Evolutionary conservation across 2,113 vertebrate genomes (phyloP), one percentile per base, ranked within the genome.

Genomic region (Corvus moneduloides): DNA sequence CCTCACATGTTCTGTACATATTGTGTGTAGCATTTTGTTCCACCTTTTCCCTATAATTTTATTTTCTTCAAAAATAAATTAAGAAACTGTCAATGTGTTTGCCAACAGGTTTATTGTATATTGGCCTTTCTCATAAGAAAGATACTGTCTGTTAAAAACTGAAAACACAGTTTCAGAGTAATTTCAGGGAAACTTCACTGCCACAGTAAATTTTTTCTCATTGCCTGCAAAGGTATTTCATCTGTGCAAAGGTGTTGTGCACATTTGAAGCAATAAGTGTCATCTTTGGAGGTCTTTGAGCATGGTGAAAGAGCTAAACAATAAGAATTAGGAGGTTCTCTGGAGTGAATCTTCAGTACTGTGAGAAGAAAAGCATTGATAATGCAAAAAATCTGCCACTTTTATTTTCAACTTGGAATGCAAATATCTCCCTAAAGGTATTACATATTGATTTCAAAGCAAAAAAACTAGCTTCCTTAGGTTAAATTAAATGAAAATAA

Each of bases 401-500:
- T 92, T 84, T 46, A 55, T 89, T 94, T 95, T 90, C 71, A 87
- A 51, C 21, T 26, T 78, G 58, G 20, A 93, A 94, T 89, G 69
- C 76, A 94, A 86, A 69, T 87, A 44, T 63, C 17, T 94, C 76
- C 66, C 79, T 72, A 83, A 84, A 87, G 37, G 16, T 62, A 84
- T 62, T 71, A 28, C 7, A 37, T 58, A 71, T 43, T 64, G 19
- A 75, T 92, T 94, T 82, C 19, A 83, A 87, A 95, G 55, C 46
- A 81, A 26, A 9, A 61, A 76, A 75, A 54, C 1, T 16, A 67
- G 2, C 41, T 58, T 89, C 32, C 20, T 93, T 83, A 64, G 18
- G 23, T 92, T 87, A 93, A 96, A 96, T 86, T 68, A 64, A 85
- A 85, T 91, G 19, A 84, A 75, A 93, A 82, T 63, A 94, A 90